Evolutionary conservation across 2,113 vertebrate genomes (phyloP), one percentile per base, ranked within the genome.

Genomic region (Phyllostomus hastatus): DNA sequence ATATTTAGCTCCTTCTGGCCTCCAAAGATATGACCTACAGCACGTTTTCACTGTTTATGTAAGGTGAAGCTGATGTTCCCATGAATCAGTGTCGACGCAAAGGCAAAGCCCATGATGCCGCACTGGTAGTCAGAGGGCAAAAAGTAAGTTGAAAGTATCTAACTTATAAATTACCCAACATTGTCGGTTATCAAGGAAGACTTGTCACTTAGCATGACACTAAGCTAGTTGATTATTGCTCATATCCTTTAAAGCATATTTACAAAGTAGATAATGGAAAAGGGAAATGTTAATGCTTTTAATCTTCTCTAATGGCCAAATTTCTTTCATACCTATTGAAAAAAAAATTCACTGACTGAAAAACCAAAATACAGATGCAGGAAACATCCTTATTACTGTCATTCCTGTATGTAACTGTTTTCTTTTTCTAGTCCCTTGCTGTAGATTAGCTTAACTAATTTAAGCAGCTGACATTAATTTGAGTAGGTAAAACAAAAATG

Each of bases 211-310:
- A 17, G 35, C 28, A 57, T 26, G 12, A 59, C 52, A 94, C 57
- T n/a, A 50, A 89, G 7, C 28, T 83, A 46, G 78, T 78, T 82
- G 54, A 26, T 80, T 93, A 94, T 69, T 66, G 86, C 57, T 95
- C 94, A 84, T 75, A 88, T 96, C 93, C 72, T 95, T 94, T 66
- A 89, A 54, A 61, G 46, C 17, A 22, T 87, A 86, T 91, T 97
- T 86, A 88, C 92, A 97, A 96, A 95, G 7, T 31, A 95, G 73
- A 79, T 43, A 89, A 61, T 46, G 70, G 89, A 94, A 87, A 24
- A 5, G 54, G 22, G 54, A 90, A 89, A 95, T 33, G 35, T 38
- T 79, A 83, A 83, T n/a, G 76, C 22, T 85, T 94, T 88, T 96
- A 70, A 95, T 90, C 70, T 85, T 90, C 43, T 52, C 66, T 28